Evolutionary conservation across 2,888 invertebrate genomes (phyloP), one percentile per base, ranked within the genome.

Genomic region (Matsumyia berberina): DNA sequence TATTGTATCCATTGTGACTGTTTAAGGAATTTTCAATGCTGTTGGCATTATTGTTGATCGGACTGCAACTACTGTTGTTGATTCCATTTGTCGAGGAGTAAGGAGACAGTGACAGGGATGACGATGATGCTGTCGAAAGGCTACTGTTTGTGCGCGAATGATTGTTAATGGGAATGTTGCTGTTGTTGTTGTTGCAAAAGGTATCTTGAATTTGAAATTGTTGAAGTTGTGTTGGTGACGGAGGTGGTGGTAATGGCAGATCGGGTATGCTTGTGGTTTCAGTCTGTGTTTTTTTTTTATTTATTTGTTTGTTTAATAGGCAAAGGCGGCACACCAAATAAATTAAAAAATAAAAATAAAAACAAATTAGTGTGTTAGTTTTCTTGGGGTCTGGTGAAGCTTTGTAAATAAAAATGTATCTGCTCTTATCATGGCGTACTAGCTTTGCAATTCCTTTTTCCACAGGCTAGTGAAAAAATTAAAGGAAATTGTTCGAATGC

Each of bases 91-190:
- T 81, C 19, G 86, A 86, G 24, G 86, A 86, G 29, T 86, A 86
- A 73, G 66, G 89, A 82, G 86, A 90, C 87, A 62, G 88, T 87
- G 88, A 90, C 86, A 90, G 29, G 17, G 91, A 90, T 31, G 79
- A 87, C 55, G 89, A 88, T 31, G 91, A 91, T 78, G 91, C 89
- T 69, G 91, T 89, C 67, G 91, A 90, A 79, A 90, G 89, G 87
- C 90, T 90, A 88, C 91, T 91, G 83, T 90, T 89, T 87, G 90
- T 91, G 86, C 91, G 90, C 78, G 90, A 89, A 86, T 91, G 91
- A 77, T 88, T 88, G 70, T 85, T 87, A 70, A 70, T 80, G 86
- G 74, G 79, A 81, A 86, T 87, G 80, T 67, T 87, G 86, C 57
- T 83, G 73, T 64, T 78, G 51, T 64, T 78, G 51, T 58, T 64